These are phyloP conservation scores for Motacilla alba DNA, from an alignment of 2,113 vertebrate genomes.

Conservation along the genomic window DNA sequence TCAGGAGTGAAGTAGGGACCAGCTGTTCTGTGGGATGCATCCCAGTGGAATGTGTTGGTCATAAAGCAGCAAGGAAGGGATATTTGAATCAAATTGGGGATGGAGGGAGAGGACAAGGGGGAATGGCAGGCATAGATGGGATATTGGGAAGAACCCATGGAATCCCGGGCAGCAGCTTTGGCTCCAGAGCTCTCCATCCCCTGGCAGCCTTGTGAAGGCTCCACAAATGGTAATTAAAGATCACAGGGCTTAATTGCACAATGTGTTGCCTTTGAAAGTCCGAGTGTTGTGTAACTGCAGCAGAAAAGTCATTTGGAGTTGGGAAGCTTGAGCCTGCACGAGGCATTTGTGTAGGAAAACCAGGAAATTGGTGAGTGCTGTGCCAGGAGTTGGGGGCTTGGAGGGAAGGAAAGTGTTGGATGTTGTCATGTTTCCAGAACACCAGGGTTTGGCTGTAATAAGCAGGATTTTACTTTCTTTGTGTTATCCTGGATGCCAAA, in stretches of 20 bases:
- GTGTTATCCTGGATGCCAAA: rapidly evolving
- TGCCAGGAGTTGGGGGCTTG: neutral
- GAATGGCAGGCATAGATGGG: neutral
- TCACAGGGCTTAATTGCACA: neutral
- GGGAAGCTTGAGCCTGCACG: neutral
- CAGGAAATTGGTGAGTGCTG: neutral
- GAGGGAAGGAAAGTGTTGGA: rapidly evolving
- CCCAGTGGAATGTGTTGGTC: neutral
- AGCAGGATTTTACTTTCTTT: neutral
- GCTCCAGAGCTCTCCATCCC: neutral
- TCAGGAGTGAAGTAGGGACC: neutral
- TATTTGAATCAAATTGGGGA: neutral
- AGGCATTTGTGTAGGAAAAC: neutral
- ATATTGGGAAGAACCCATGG: neutral
- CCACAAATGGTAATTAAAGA: neutral
- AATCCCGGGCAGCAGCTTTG: neutral
- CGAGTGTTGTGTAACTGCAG: neutral
- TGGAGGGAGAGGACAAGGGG: neutral
- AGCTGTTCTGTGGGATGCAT: neutral
- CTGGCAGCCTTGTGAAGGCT: neutral
- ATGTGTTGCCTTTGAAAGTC: neutral
- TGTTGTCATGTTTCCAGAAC: neutral
- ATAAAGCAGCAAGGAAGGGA: neutral
- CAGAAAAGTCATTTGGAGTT: neutral
- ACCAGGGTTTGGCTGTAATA: rapidly evolving